A percentile compares a stretch with the other conserved stretches of the same genome.
Evolutionary conservation across 1,140 invertebrate species (phyloP).

Genomic region (Solenopsis fugax): DNA sequence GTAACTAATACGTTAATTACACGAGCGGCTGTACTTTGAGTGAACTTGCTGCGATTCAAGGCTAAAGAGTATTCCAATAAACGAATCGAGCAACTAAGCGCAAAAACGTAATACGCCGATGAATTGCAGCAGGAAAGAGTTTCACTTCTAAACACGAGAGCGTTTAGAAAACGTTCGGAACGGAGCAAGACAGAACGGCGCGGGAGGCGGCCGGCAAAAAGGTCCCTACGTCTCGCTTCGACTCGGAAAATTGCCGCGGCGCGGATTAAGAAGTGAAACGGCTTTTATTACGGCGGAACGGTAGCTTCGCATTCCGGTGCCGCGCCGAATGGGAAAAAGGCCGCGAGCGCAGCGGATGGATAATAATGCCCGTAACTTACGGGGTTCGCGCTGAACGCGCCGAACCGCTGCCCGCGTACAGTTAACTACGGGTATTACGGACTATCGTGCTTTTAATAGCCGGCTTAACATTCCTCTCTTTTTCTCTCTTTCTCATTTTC

Average conservation of each 20-base stretch:
- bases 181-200: neutral
- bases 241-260: conserved; percentile 70
- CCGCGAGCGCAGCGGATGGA: conserved; percentile 67
- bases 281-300: conserved; percentile 70
- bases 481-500: neutral
- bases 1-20: conserved; percentile 12
- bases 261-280: conserved; percentile 75
- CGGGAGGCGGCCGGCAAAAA: conserved; percentile 37
- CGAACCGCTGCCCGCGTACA: conserved; percentile 63
- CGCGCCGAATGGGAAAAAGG: conserved; percentile 70
- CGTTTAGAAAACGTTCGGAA: conserved; percentile 9
- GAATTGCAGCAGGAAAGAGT: conserved; percentile 2
- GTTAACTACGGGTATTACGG: conserved; percentile 76
- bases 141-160: neutral
- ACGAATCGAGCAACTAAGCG: neutral
- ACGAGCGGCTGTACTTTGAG: neutral
- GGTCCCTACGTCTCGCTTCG: conserved; percentile 19
- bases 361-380: conserved; percentile 75
- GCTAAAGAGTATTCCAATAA: conserved; percentile 6
- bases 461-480: conserved; percentile 70
- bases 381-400: conserved; percentile 72
- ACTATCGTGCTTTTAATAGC: conserved; percentile 77
- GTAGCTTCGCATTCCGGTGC: conserved; percentile 59
- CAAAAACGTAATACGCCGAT: conserved; percentile 8
- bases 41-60: neutral